Evolutionary conservation across 2,888 invertebrate genomes (phyloP), one percentile per base, ranked within the genome.

Genomic region (Drosophila pegasa): DNA sequence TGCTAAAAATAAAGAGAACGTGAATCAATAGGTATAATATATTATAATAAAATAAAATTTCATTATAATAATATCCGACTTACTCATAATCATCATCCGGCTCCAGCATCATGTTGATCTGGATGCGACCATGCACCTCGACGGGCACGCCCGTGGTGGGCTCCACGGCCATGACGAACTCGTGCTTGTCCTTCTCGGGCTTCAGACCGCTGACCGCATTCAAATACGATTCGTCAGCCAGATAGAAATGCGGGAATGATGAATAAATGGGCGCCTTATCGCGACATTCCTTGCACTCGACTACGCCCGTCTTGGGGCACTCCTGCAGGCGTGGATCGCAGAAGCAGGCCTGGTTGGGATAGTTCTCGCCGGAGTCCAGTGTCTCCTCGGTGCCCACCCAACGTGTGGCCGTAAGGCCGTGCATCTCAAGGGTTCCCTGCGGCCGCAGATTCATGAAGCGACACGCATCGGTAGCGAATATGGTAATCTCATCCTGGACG

Each of bases 181-280:
- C 94, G 92, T 97, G 95, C 63, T 93, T 91, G 0, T 93, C 93
- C 52, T 94, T 92, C 0, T 94, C 92, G 0, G 97, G 96, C 0
- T 93, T 88, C 87, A 97, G 91, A 0, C 97, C 97, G 0, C 92
- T 92, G 0, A 98, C 93, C 38, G 93, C 93, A 60, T 93, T 86
- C 10, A 93, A 88, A 85, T 96, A 97, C 71, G 93, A 93, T 0
- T 94, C 93, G 91, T 97, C 96, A 0, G 95, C 94, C 83, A 95
- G 91, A 77, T 95, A 94, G 92, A 97, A 97, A 91, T 98, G 97
- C 0, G 98, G 97, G 80, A 95, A 94, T 0, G 96, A 95, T 25
- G 97, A 94, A 91, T 95, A 96, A 14, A 95, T 96, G 0, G 98
- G 97, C n/a, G 97, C 96, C 54, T 95, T 95, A 91, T 93, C 95